Percentiles rank a stretch among this genome's conserved stretches.
phyloP scores from a whole-genome alignment of 2,888 invertebrate genomes.

The Eustalomyia histrio region DNA sequence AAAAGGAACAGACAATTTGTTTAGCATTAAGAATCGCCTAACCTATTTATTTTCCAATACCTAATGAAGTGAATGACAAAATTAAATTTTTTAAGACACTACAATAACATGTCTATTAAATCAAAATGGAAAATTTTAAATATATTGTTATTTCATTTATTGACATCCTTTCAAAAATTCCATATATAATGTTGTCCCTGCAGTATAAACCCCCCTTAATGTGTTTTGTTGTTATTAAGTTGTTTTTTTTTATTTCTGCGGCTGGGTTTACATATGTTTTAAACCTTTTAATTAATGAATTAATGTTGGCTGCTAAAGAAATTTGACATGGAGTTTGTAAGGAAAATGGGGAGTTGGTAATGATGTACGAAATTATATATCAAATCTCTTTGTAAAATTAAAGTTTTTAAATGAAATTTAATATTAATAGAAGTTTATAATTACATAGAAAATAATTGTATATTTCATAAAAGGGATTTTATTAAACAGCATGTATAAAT shows the following conservation, averaged over 20 bases:
- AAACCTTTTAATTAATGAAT: conserved; percentile 64
- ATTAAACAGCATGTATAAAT: too few species aligned
- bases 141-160: too few species aligned
- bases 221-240: conserved; percentile 43
- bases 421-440: conserved; percentile 44
- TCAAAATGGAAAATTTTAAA: too few species aligned
- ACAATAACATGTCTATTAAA: too few species aligned
- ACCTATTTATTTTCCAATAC: too few species aligned
- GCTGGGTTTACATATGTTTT: conserved; percentile 54
- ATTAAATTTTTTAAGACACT: too few species aligned
- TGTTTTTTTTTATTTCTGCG: conserved; percentile 17
- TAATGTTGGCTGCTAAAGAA: conserved; percentile 53
- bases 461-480: conserved; percentile 42
- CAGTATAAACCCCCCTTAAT: too few species aligned
- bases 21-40: too few species aligned
- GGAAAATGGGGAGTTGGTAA: neutral
- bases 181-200: too few species aligned
- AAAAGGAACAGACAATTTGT: too few species aligned
- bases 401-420: conserved; percentile 58
- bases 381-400: conserved; percentile 31
- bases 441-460: conserved; percentile 49
- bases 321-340: conserved; percentile 13
- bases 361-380: neutral
- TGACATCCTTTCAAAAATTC: too few species aligned
- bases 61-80: too few species aligned